A percentile compares a stretch with the other conserved stretches of the same genome.
These are phyloP conservation scores for Gobio gobio DNA, from an alignment of 2,113 vertebrate species.

Conservation along the genomic window DNA sequence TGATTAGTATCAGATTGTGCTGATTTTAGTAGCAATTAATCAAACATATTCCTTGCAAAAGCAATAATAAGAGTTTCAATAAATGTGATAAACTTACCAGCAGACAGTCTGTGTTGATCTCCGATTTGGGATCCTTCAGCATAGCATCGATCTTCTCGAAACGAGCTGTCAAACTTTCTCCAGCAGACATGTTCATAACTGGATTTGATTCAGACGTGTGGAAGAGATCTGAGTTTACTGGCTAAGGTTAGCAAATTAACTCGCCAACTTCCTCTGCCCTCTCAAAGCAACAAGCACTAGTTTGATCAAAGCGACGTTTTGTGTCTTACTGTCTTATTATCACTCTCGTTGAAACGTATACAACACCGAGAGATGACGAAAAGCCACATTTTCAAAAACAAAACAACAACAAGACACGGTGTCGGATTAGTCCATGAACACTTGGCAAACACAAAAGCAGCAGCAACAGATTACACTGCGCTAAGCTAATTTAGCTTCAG, in stretches of 20 bases:
- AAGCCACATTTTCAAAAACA: slow-evolving; percentile 70
- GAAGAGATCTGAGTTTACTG: slow-evolving; percentile 61
- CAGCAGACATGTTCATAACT: slow-evolving; percentile 84
- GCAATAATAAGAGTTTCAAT: not conserved
- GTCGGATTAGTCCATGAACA: slow-evolving; percentile 61
- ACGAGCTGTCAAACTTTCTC: slow-evolving; percentile 89
- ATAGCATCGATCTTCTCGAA: slow-evolving; percentile 97
- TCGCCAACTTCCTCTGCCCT: slow-evolving; percentile 71
- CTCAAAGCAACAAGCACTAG: slow-evolving; percentile 58
- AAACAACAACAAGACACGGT: not conserved
- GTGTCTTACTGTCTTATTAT: slow-evolving; percentile 58
- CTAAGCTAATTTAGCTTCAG: slow-evolving; percentile 70
- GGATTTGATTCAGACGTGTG: slow-evolving; percentile 59
- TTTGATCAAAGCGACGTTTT: slow-evolving; percentile 70
- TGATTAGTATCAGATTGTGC: not conserved
- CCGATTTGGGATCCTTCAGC: slow-evolving; percentile 95
- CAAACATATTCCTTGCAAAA: not conserved
- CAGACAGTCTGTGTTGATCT: slow-evolving; percentile 97
- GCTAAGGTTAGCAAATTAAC: slow-evolving; percentile 68
- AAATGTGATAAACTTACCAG: slow-evolving; percentile 83
- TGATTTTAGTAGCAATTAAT: not conserved
- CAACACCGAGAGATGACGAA: slow-evolving; percentile 55
- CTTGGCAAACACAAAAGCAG: slow-evolving; percentile 60
- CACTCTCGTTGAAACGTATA: slow-evolving; percentile 58
- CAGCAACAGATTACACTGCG: slow-evolving; percentile 73